A percentile compares a stretch with the other conserved stretches of the same genome.
Evolutionary conservation across 2,888 invertebrate species (phyloP).

Genomic region (Synanthedon myopaeformis): DNA sequence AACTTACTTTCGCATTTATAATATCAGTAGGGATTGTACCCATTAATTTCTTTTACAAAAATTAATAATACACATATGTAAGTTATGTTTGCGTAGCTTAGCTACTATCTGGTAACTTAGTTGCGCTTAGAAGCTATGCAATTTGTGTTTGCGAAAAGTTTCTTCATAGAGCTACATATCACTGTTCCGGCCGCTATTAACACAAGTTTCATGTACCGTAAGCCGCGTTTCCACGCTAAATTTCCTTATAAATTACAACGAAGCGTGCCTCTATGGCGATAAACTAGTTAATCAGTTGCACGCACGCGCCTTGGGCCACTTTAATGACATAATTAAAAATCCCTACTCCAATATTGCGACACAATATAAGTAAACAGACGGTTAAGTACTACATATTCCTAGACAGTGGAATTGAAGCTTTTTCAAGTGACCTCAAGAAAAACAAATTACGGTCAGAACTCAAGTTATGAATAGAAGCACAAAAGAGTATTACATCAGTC

Average conservation of each 20-base stretch:
- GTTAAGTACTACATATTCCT: neutral
- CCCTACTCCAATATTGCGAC: constrained; percentile 32
- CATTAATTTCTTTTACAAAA: too few species aligned
- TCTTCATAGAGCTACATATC: neutral
- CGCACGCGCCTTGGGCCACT: constrained; percentile 47
- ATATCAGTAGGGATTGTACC: too few species aligned
- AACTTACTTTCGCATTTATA: too few species aligned
- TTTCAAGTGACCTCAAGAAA: too few species aligned
- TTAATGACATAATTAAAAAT: constrained; percentile 60
- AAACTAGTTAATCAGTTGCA: constrained; percentile 51
- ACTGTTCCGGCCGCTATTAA: constrained; percentile 7
- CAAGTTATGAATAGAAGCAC: too few species aligned
- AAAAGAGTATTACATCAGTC: too few species aligned
- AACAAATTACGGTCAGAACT: too few species aligned
- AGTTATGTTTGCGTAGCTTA: too few species aligned
- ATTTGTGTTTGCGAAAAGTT: neutral
- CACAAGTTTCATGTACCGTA: constrained; percentile 16
- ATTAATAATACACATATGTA: too few species aligned
- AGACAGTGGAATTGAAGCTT: too few species aligned
- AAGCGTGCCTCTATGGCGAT: constrained; percentile 41
- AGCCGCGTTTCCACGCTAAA: constrained; percentile 13
- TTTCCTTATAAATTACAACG: constrained; percentile 41
- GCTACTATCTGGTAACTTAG: too few species aligned
- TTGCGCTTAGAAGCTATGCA: neutral
- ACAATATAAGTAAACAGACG: neutral